Evolutionary conservation across 2,797 vertebrate species (phyloP).

Genomic region (Diglossa cyanea): DNA sequence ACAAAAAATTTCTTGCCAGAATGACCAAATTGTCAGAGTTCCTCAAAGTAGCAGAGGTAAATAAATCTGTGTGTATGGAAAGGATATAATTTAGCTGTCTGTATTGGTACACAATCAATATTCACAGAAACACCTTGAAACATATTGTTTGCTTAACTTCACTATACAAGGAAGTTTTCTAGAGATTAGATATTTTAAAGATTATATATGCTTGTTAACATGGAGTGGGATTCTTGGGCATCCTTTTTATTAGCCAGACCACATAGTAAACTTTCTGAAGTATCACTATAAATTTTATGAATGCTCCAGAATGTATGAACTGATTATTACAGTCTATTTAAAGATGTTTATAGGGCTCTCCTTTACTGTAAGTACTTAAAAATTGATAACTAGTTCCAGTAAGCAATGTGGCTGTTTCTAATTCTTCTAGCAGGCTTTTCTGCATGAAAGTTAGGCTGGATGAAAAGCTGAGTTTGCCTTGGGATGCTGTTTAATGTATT

Average conservation of each 20-base stretch:
- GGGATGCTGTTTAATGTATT: neutral
- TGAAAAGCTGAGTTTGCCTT: neutral
- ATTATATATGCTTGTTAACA: neutral
- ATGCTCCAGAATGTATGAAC: neutral
- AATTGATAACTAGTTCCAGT: neutral
- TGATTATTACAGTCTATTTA: neutral
- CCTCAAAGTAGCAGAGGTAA: constrained; percentile 96
- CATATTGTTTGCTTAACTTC: neutral
- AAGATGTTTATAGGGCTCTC: neutral
- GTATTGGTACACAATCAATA: constrained; percentile 34
- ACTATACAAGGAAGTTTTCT: neutral
- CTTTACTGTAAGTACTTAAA: neutral
- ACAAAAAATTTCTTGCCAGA: constrained; percentile 92
- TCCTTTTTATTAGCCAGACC: neutral
- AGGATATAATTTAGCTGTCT: constrained; percentile 19
- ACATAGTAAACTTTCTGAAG: neutral
- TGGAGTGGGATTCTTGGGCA: neutral
- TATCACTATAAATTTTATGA: neutral
- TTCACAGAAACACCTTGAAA: neutral
- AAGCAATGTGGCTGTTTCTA: neutral
- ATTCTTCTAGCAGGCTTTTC: neutral
- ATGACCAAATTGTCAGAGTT: constrained; percentile 92
- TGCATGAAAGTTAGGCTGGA: neutral
- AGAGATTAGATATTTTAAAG: neutral
- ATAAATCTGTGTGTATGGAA: neutral